phyloP scores from a whole-genome alignment of 2,888 invertebrate genomes.

The Epicampocera succincta region DNA sequence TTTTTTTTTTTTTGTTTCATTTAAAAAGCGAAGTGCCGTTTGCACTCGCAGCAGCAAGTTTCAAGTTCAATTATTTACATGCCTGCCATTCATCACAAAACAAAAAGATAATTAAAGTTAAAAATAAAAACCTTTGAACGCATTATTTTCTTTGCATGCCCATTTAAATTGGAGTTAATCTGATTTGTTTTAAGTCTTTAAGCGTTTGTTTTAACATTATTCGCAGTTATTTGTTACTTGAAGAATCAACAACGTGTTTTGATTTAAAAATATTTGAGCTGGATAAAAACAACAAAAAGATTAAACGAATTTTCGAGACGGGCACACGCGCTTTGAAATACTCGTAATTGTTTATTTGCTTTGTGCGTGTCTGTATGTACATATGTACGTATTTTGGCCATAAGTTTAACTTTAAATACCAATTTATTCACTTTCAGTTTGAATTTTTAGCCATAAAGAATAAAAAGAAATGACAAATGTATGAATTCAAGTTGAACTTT shows the following conservation, averaged over 20 bases:
- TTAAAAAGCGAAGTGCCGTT: not conserved
- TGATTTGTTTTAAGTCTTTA: conserved; percentile 33
- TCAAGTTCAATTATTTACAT: conserved; percentile 67
- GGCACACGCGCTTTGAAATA: conserved; percentile 33
- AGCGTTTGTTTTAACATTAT: not conserved
- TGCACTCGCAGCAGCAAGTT: conserved; percentile 13
- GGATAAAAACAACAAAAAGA: not conserved
- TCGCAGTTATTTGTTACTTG: conserved; percentile 21
- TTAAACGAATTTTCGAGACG: conserved; percentile 33
- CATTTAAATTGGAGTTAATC: conserved; percentile 47
- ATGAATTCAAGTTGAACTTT: conserved; percentile 13
- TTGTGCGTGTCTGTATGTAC: not conserved
- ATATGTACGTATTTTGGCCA: not conserved
- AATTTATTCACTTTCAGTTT: conserved; percentile 45
- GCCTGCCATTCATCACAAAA: conserved; percentile 39
- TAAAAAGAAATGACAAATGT: conserved; percentile 4
- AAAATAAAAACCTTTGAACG: conserved; percentile 46
- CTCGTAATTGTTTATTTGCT: conserved; percentile 22
- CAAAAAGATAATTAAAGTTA: not conserved
- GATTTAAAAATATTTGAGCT: conserved; percentile 35
- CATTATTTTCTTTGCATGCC: conserved; percentile 67
- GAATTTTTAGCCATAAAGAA: conserved; percentile 35
- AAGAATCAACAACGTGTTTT: conserved; percentile 51
- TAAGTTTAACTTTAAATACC: conserved; percentile 1
- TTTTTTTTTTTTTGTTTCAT: not conserved